phyloP scores from a whole-genome alignment of 2,113 vertebrate species.

The Microtus ochrogaster region DNA sequence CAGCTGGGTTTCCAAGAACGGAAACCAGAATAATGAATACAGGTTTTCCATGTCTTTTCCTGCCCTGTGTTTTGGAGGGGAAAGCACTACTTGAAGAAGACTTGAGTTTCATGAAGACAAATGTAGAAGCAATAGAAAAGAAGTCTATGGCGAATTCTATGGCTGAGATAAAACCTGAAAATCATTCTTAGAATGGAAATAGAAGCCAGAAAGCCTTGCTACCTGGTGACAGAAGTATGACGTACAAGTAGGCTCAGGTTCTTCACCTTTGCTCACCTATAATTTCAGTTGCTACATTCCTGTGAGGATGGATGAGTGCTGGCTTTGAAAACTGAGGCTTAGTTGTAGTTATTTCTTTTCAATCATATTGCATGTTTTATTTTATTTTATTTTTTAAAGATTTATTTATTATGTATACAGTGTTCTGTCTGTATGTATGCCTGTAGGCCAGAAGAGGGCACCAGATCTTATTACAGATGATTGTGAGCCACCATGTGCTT shows the following conservation, averaged over 20 bases:
- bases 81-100: not conserved
- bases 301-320: not conserved
- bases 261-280: not conserved
- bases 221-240: not conserved
- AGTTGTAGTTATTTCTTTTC: not conserved
- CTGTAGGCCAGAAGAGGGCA: too few species aligned
- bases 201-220: conserved; percentile 7
- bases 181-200: conserved; percentile 4
- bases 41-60: not conserved
- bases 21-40: not conserved
- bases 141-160: conserved; percentile 37
- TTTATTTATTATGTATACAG: too few species aligned
- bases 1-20: not conserved
- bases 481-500: too few species aligned
- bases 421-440: too few species aligned
- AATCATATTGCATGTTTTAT: not conserved
- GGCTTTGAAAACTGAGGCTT: conserved; percentile 30
- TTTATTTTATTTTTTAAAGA: too few species aligned
- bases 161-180: not conserved
- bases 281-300: not conserved
- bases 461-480: too few species aligned
- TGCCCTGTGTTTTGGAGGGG: not conserved
- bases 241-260: not conserved
- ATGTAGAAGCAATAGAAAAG: not conserved
- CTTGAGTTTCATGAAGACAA: not conserved